Evolutionary conservation across 2,113 vertebrate genomes (phyloP), one percentile per base, ranked within the genome.

Genomic region (Malurus melanocephalus): DNA sequence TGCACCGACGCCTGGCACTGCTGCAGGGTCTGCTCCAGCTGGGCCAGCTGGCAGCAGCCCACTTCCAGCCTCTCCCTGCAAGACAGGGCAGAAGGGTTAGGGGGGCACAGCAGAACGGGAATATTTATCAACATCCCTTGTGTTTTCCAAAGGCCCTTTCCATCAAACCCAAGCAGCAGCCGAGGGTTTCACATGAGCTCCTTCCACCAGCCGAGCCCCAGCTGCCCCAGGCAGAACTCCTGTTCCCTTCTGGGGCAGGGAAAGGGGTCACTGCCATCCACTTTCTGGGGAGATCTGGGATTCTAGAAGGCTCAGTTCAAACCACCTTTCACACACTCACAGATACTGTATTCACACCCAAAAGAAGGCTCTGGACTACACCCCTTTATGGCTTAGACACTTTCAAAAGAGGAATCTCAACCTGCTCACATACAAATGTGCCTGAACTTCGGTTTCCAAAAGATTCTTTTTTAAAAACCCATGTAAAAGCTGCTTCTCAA

Each of bases 31-130:
- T 75, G 83, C 11, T 97, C 97, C 75, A 99, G 96, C 75, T 98
- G 97, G 35, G 96, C 95, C 89, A 99, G 94, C 64, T 99, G 98
- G 78, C 69, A 93, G 43, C 97, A 98, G 24, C 99, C 98, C 3
- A 98, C 82, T 13, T 93, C 87, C 76, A 99, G 93, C 94, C 97
- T 98, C 86, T 98, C 97, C 96, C 98, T 99, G n/a, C 65, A 49
- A 95, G 81, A 77, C 80, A 76, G 53, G 79, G 75, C 2, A 45
- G 3, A 88, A 11, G 28, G 38, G 59, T 59, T 40, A 65, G 82
- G 53, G 60, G 46, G 27, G 38, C 46, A 45, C 38, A 45, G 46
- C 45, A 22, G 27, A 76, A 60, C 7, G 45, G n/a, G 3, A 42
- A 43, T 18, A 13, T 43, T 59, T 13, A 35, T 2, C 1, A 18